These are phyloP conservation scores for Calcarius lapponicus DNA, from an alignment of 2,797 vertebrate species.

Conservation along the genomic window DNA sequence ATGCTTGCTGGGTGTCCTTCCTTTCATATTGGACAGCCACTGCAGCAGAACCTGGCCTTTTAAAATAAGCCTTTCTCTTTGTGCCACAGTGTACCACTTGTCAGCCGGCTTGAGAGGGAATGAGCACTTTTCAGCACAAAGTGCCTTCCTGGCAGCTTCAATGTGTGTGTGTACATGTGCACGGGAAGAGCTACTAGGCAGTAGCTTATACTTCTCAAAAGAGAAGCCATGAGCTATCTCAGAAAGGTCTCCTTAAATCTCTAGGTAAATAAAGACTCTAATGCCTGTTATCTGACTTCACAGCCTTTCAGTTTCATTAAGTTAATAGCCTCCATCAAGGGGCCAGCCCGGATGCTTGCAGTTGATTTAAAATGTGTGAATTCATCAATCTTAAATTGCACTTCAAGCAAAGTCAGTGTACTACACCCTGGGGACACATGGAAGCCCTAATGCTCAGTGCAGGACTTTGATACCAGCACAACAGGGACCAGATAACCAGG, in stretches of 20 bases:
- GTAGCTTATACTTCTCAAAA: neutral
- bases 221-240: neutral
- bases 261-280: conserved; percentile 50
- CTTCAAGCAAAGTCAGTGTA: conserved; percentile 40
- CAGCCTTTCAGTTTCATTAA: conserved; percentile 65
- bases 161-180: neutral
- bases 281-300: conserved; percentile 62
- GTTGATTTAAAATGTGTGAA: conserved; percentile 66
- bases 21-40: neutral
- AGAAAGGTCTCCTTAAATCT: conserved; percentile 55
- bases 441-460: neutral
- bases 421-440: neutral
- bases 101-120: neutral
- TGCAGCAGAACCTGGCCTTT: neutral
- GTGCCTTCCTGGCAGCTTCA: neutral
- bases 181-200: neutral
- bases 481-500: neutral
- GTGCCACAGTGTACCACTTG: neutral
- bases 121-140: neutral
- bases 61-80: neutral
- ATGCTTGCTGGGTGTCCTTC: neutral
- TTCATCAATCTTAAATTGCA: conserved; percentile 56
- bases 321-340: conserved; percentile 58
- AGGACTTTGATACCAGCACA: neutral
- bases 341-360: conserved; percentile 20